Percentiles rank a stretch among this genome's conserved stretches.
Evolutionary conservation across 2,888 invertebrate genomes (phyloP).

Genomic region (Chironomus tentans): DNA sequence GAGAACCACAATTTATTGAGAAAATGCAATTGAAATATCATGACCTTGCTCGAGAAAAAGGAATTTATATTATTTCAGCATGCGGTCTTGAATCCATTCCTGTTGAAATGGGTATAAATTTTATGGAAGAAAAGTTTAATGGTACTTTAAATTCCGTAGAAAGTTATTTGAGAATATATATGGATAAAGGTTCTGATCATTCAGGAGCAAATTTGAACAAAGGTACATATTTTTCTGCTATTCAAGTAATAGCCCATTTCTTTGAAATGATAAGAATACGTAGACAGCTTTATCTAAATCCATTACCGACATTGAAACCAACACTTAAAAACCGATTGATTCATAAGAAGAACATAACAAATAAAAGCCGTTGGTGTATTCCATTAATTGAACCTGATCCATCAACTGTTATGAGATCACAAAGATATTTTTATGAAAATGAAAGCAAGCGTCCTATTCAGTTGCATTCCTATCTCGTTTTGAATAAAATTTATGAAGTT

Average conservation of each 20-base stretch:
- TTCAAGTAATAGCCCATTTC: constrained; percentile 61
- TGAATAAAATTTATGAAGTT: constrained; percentile 47
- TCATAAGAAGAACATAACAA: constrained; percentile 44
- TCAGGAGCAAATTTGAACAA: constrained; percentile 55
- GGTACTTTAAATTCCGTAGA: constrained; percentile 70
- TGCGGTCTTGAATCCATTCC: constrained; percentile 94
- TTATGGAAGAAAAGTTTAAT: constrained; percentile 64
- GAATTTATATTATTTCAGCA: constrained; percentile 77
- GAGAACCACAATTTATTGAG: constrained; percentile 86
- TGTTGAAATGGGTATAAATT: constrained; percentile 76
- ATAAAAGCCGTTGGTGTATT: constrained; percentile 46
- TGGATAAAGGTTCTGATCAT: constrained; percentile 33
- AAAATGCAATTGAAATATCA: constrained; percentile 74
- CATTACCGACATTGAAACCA: constrained; percentile 55
- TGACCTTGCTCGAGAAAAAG: constrained; percentile 61
- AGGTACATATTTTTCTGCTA: constrained; percentile 83
- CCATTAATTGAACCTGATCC: constrained; percentile 78
- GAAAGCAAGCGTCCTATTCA: constrained; percentile 67
- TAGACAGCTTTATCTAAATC: constrained; percentile 54
- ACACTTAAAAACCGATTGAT: constrained; percentile 47
- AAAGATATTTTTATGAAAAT: constrained; percentile 60
- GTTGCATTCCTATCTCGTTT: constrained; percentile 60
- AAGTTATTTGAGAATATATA: constrained; percentile 50
- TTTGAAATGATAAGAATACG: constrained; percentile 57
- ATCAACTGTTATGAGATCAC: constrained; percentile 72